Conservation (phyloP, 2,113 vertebrate species). For the Pontoporia blainvillei region DNA sequence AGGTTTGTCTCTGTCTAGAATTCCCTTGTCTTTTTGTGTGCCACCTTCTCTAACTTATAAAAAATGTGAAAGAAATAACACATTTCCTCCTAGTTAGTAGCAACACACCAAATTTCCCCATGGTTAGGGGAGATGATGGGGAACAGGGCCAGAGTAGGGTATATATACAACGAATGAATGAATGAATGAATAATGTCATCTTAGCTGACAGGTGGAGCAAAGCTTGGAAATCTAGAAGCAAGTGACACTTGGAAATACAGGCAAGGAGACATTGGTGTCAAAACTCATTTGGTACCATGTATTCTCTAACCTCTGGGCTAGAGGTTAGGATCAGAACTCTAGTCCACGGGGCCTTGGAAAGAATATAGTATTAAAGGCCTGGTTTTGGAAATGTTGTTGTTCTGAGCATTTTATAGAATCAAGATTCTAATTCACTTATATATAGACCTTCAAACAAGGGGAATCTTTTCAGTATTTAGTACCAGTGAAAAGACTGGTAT, state of each 20-base stretch:
- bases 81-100: not conserved
- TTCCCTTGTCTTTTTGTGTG: not conserved
- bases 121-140: not conserved
- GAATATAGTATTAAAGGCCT: not conserved
- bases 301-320: not conserved
- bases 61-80: not conserved
- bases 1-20: not conserved
- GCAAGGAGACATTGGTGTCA: not conserved
- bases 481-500: not conserved
- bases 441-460: not conserved
- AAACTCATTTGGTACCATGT: not conserved
- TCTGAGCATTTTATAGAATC: not conserved
- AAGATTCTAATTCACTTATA: not conserved
- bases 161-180: not conserved
- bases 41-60: not conserved
- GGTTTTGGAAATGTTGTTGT: not conserved
- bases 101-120: not conserved
- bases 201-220: not conserved
- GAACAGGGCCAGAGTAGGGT: not conserved
- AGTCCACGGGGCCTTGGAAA: not conserved
- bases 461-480: not conserved
- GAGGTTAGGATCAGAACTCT: not conserved
- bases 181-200: not conserved
- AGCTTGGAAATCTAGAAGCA: not conserved
- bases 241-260: not conserved